Evolutionary conservation across 2,113 vertebrate species (phyloP), one percentile per base, ranked within the genome.

Genomic region (Labrus mixtus): DNA sequence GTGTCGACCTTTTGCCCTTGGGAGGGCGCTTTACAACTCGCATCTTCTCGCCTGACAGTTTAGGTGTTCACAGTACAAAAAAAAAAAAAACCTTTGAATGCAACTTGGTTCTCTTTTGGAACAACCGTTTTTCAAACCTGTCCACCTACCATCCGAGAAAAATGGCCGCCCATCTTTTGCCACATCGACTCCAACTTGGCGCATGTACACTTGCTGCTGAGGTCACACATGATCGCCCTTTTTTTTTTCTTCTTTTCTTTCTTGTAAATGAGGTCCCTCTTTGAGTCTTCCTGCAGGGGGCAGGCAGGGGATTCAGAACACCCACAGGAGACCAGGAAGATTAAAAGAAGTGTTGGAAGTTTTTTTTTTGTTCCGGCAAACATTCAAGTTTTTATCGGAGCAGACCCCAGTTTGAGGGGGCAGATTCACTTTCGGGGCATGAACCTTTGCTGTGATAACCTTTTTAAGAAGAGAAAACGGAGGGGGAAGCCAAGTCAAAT

Each of bases 191-290:
- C 15, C 17, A 57, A 29, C 13, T 29, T n/a, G 10, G 22, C 12
- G 11, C 1, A 25, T 50, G 43, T 54, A 17, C 23, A 15, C 51
- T 48, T 77, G n/a, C 50, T 56, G 39, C 8, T 67, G 33, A 76
- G 70, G 73, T 74, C 79, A 71, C 17, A 54, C 67, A 76, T 76
- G 51, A 84, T 84, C 76, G 83, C 23, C 13, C 51, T 53, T 48
- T 50, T 73, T 82, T 78, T n/a, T n/a, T n/a, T n/a, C n/a, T n/a
- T n/a, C 51, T 53, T 48, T 50, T 73, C 81, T 78, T 64, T 4
- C 45, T 78, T 66, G 43, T 45, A 86, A 88, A 86, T 67, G 62
- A 86, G 81, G 59, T 64, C 50, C 68, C 64, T 78, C 1, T 10
- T 71, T 36, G 48, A 69, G 61, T 60, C 68, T 70, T 41, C 41